A percentile compares a stretch with the other conserved stretches of the same genome.
Conservation (phyloP, 2,797 vertebrate species). For the Rhinella marina region DNA sequence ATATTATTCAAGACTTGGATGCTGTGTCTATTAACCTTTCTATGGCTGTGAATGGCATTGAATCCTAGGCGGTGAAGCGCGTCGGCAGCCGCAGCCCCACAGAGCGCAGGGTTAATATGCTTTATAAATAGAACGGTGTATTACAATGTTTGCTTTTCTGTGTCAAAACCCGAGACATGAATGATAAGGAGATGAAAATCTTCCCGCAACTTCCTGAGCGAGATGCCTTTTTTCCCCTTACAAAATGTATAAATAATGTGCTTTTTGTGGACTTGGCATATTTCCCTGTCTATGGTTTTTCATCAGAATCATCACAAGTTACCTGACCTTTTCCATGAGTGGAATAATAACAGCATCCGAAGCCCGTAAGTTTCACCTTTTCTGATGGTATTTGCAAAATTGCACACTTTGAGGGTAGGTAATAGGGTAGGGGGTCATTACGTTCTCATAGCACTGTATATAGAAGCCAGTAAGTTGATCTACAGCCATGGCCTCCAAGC, state of each 20-base stretch:
- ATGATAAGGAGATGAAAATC: slow-evolving; percentile 46
- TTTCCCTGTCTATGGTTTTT: slow-evolving; percentile 27
- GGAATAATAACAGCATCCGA: slow-evolving; percentile 31
- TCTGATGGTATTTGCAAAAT: not conserved
- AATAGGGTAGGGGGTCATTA: not conserved
- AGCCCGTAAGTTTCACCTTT: not conserved
- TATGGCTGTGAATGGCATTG: not conserved
- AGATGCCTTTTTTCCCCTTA: slow-evolving; percentile 24
- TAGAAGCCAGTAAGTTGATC: too few relatives aligned
- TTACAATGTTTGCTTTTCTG: slow-evolving; percentile 36
- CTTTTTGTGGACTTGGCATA: slow-evolving; percentile 26
- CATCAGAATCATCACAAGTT: slow-evolving; percentile 32
- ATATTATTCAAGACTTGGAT: slow-evolving; percentile 14
- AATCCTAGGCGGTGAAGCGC: not conserved
- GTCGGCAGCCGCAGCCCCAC: not conserved
- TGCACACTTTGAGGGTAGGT: too few relatives aligned
- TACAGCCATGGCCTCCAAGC: too few relatives aligned
- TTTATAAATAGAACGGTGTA: slow-evolving; percentile 43
- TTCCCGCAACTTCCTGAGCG: slow-evolving; percentile 38
- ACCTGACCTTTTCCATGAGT: slow-evolving; percentile 53
- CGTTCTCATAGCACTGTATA: too few relatives aligned
- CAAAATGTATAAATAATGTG: slow-evolving; percentile 57
- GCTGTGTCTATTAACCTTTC: slow-evolving; percentile 11
- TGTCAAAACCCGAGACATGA: slow-evolving; percentile 32
- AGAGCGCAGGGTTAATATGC: slow-evolving; percentile 35